Base-by-base conservation (phyloP, 2,888 invertebrate genomes). In the Trissoscelio sp. region DNA sequence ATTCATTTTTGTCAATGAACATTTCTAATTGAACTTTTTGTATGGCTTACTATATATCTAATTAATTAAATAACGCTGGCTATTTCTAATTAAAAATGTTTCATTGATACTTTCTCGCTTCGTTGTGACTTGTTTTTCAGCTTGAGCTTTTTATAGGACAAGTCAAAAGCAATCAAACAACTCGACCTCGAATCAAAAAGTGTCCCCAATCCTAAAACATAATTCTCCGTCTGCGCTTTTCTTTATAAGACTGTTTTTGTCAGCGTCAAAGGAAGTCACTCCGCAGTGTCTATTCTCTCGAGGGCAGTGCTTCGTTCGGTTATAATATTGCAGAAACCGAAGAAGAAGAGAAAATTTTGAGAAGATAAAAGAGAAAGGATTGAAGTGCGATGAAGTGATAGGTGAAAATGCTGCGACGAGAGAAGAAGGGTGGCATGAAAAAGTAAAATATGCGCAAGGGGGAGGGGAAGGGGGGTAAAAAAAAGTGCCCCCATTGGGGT, bases 331-430 rank as follows among this genome's bases (percentile, higher is more conserved):
- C 4, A 28, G 6, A 31, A 42, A 31, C 16, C 22, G 22, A 53
- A 60, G 22, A 18, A 31, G 37, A 39, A 1, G 39, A 24, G 14
- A 28, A 42, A 6, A 44, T 37, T 66, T 48, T 6, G 28, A 64
- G 60, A 51, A 60, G 55, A 53, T 24, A 62, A 42, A 55, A 57
- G 39, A 12, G 14, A 16, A 37, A 34, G 51, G 48, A 78, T 57
- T 72, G 57, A 78, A 57, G 78, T 64, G 70, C 57, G 78, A 72
- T 72, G 66, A 58, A 79, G 66, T 70, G 79, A 79, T 72, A 79
- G 72, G 72, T 44, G 58, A 62, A 77, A 69, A 62, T 62, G 51
- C 37, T 37, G 14, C 14, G 55, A 28, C 18, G n/a, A 42, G n/a
- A 18, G 44, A 3, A 20, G 37, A 46, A 46, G 66, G 34, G 58